These are phyloP conservation scores for Pelecanus crispus DNA, from an alignment of 2,113 vertebrate genomes.

Conservation along the genomic window DNA sequence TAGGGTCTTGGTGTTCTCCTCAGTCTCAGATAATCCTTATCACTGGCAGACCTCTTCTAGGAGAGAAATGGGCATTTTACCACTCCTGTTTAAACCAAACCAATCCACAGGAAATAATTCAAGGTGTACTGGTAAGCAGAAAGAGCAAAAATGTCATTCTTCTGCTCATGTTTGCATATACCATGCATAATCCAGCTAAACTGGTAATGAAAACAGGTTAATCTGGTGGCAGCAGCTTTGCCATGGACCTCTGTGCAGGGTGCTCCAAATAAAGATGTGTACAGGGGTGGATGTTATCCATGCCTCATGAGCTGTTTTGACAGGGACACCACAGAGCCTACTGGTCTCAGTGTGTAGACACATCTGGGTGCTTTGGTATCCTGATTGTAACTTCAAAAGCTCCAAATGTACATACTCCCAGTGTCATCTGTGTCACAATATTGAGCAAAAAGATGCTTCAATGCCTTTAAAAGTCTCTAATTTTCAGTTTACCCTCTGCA, in stretches of 20 bases:
- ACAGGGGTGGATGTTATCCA: neutral
- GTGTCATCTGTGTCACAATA: neutral
- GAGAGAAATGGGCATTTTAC: neutral
- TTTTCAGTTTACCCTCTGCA: neutral
- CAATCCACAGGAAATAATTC: neutral
- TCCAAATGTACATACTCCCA: neutral
- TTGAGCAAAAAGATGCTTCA: neutral
- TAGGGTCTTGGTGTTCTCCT: neutral
- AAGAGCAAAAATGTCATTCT: neutral
- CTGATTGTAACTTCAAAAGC: neutral
- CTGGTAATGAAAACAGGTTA: neutral
- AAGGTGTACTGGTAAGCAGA: neutral
- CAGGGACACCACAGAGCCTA: accelerated
- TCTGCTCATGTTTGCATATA: neutral
- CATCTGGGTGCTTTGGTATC: neutral
- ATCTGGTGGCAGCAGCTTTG: neutral
- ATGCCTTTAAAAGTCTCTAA: neutral
- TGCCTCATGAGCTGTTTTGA: neutral
- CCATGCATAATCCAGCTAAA: neutral
- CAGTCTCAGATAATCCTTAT: neutral
- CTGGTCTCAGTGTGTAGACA: neutral
- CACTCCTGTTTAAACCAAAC: neutral
- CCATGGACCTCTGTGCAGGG: neutral
- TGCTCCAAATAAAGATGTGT: neutral
- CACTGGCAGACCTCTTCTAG: neutral